A percentile compares a stretch with the other conserved stretches of the same genome.
Conservation (phyloP, 2,888 invertebrate species). For the Nemoura dubitans region DNA sequence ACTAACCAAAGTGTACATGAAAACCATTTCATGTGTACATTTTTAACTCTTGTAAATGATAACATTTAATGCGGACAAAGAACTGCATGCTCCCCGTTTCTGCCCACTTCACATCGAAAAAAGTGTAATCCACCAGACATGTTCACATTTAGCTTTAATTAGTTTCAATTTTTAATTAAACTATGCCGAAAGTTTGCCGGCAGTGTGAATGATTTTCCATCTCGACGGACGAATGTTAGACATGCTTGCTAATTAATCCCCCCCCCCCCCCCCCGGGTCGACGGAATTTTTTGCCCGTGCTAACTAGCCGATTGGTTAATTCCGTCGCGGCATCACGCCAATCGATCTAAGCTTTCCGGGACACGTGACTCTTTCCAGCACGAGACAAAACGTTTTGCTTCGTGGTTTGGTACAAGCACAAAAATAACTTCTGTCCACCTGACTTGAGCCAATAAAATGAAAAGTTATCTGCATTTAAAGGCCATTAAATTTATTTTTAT, state of each 20-base stretch:
- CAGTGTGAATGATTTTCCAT: background rate
- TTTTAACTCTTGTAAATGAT: background rate
- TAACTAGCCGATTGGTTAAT: conserved; percentile 29
- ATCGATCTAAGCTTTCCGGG: background rate
- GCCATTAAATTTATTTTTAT: background rate
- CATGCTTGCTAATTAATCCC: background rate
- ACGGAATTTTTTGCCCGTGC: background rate
- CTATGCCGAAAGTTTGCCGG: background rate
- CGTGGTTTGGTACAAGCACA: background rate
- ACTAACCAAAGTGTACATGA: background rate
- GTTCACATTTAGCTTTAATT: background rate
- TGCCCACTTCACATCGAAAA: background rate
- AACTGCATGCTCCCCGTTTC: background rate
- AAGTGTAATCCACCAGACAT: background rate
- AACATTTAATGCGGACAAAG: background rate
- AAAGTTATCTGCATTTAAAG: background rate
- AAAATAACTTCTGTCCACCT: background rate
- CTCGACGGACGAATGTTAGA: background rate
- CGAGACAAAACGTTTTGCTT: background rate
- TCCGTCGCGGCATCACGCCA: background rate
- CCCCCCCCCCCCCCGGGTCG: no score
- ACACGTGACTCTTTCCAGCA: background rate
- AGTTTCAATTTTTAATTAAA: conserved; percentile 3
- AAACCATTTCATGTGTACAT: background rate
- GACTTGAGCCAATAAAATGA: background rate